Base-by-base conservation (phyloP, 1,140 invertebrate genomes). In the Drosophila jambulina region DNA sequence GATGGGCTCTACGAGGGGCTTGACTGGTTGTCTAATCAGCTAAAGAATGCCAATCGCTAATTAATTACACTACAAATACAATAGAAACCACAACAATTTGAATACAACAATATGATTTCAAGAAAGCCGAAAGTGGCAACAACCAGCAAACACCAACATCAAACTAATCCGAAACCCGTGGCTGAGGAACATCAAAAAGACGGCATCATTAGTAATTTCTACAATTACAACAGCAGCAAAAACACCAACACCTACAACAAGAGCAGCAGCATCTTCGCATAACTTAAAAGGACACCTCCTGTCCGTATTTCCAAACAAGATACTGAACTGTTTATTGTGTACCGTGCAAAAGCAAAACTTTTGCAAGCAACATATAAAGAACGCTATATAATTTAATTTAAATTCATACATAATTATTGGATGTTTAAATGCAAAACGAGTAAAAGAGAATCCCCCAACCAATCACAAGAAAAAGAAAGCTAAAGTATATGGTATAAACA, bases 1-100 rank as follows among this genome's bases (percentile, higher is more conserved):
- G 96, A 99, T 93, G 99, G 99, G 75, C 95, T 99, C 72, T 99
- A 99, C 93, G 99, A 99, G 95, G 99, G 98, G 82, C 95, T 99
- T 64, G 98, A 99, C 94, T 99, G 98, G 99, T 96, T 99, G 86
- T 99, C 98, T 93, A 98, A 98, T 95, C 96, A 97, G 93, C 94
- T 97, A 79, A 97, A 96, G 95, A 96, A 96, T 93, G 96, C 96
- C 94, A 96, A 96, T 94, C 96, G 96, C 95, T 97, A 96, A 96
- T 82, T 72, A 71, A 84, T 54, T 65, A 75, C 60, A 81, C 64
- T 42, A 81, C 68, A 82, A 78, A 65, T 70, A 76, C 56, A 67
- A 43, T 75, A 74, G 77, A 48, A 81, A 70, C 60, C 57, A 63
- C 23, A 74, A 59, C 32, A 58, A 78, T 49, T 77, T 62, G 58